A percentile compares a stretch with the other conserved stretches of the same genome.
Evolutionary conservation across 2,888 invertebrate species (phyloP).

Genomic region (Archips crataeganus): DNA sequence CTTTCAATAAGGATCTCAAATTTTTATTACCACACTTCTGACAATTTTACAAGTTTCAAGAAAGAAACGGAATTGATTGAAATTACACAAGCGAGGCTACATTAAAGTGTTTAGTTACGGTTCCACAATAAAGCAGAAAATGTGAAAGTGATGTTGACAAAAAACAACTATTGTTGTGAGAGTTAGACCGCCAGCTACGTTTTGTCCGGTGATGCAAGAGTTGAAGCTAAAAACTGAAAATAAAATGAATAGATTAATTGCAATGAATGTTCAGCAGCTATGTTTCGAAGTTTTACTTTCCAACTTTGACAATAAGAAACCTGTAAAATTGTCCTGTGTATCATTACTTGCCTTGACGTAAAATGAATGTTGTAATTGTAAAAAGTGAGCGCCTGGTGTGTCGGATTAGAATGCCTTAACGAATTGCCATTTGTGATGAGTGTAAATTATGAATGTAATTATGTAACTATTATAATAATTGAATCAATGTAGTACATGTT

Average conservation of each 20-base stretch:
- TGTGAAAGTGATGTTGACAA: slow-evolving; percentile 1
- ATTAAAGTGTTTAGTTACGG: neutral
- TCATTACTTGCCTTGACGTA: slow-evolving; percentile 58
- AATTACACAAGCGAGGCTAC: neutral
- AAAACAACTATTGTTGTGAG: neutral
- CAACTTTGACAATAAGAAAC: slow-evolving; percentile 38
- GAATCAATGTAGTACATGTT: slow-evolving; percentile 79
- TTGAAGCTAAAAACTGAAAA: neutral
- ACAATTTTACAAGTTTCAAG: slow-evolving; percentile 20
- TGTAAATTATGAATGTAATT: slow-evolving; percentile 72
- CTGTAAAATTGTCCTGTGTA: slow-evolving; percentile 48
- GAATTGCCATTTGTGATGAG: slow-evolving; percentile 78
- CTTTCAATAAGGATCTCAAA: slow-evolving; percentile 41
- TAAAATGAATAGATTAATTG: neutral
- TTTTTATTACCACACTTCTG: slow-evolving; percentile 10
- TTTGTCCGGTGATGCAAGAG: neutral
- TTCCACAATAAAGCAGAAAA: neutral
- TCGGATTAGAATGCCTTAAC: slow-evolving; percentile 72
- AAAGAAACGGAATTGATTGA: neutral
- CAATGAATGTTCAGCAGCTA: neutral
- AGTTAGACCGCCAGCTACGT: neutral
- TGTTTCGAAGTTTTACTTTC: neutral
- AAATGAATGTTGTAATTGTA: slow-evolving; percentile 52
- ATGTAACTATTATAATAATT: slow-evolving; percentile 58
- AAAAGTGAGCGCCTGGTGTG: slow-evolving; percentile 52